Evolutionary conservation across 2,888 invertebrate species (phyloP), one percentile per base, ranked within the genome.

Genomic region (Thalpophila matura): DNA sequence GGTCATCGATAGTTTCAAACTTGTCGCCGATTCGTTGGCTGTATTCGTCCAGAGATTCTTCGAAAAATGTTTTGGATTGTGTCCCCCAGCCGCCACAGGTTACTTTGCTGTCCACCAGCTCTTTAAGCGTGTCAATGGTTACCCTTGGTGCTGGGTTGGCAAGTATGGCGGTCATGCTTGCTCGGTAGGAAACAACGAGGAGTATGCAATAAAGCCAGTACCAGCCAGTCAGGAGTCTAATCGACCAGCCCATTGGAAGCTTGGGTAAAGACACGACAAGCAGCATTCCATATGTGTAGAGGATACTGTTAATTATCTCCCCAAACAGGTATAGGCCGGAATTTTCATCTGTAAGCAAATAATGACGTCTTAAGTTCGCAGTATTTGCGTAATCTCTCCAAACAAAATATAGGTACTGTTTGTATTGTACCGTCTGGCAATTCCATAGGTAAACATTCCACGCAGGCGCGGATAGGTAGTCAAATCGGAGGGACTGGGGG

Each of bases 201-300:
- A 98, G 93, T 65, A 98, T 96, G 82, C 97, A 97, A 85, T 98
- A 98, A 1, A 98, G 88, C 98, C 98, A 98, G 90, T 98, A 98
- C 97, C 98, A 98, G 0, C 98, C 98, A 1, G 98, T 98, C 12
- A 98, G 93, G 26, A 98, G 93, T 31, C 98, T 95, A 38, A 98
- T 93, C 0, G 98, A 97, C 98, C 98, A 98, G 14, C 97, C 97
- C 14, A 95, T 95, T 0, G 98, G 98, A 74, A 98, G 92, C 81
- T 96, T 96, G 0, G 98, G 98, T 57, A 98, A 84, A 0, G 98
- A 97, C 24, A 98, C 97, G 69, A 97, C 96, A 5, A 98, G 91
- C 46, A 98, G 87, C 98, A 98, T 98, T 78, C 98, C 97, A 82
- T 97, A 98, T 0, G 98, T 97, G 78, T 98, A 97, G 12, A 98